phyloP scores from a whole-genome alignment of 2,113 vertebrate genomes.

The Seriola rivoliana region DNA sequence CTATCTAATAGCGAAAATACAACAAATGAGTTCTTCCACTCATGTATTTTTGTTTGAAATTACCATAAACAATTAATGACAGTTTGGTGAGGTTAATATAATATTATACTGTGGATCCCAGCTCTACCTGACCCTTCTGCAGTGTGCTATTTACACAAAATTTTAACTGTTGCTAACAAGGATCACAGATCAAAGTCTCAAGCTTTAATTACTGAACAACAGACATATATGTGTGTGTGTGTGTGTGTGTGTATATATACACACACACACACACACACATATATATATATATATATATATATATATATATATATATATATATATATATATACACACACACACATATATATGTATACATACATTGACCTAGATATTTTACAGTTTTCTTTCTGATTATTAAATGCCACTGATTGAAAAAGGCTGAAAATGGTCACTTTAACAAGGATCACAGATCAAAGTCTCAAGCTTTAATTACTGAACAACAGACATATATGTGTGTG shows the following conservation, averaged over 20 bases:
- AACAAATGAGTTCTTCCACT: constrained; percentile 47
- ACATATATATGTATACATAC: no score
- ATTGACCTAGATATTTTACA: neutral
- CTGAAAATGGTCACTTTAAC: neutral
- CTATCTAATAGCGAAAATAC: constrained; percentile 58
- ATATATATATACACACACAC: no score
- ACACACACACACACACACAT: no score
- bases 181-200: constrained; percentile 27
- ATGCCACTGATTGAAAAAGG: neutral
- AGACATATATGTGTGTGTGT: neutral
- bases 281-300: no score
- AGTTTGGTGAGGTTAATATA: constrained; percentile 43
- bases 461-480: no score
- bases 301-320: no score
- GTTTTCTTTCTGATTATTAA: constrained; percentile 24
- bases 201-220: constrained; percentile 32
- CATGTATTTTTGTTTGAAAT: constrained; percentile 58
- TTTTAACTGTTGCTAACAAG: constrained; percentile 14
- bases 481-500: no score
- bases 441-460: no score
- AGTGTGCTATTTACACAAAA: neutral
- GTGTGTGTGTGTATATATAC: no score
- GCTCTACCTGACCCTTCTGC: constrained; percentile 38
- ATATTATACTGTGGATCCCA: neutral
- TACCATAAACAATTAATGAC: constrained; percentile 75